A percentile compares a stretch with the other conserved stretches of the same genome.
These are phyloP conservation scores for Mastomys coucha DNA, from an alignment of 2,113 vertebrate genomes.

Conservation along the genomic window DNA sequence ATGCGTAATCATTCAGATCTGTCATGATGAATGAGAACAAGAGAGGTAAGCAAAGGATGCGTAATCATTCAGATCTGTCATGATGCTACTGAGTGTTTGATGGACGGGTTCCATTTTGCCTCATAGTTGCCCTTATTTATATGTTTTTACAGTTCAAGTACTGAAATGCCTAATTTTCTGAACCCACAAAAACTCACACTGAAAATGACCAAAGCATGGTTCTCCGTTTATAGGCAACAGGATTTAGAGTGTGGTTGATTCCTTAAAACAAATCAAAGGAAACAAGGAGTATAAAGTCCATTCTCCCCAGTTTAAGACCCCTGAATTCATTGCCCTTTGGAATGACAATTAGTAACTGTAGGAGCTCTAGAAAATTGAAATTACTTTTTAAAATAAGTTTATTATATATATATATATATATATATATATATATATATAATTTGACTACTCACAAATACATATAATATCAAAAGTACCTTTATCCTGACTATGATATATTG, in stretches of 20 bases:
- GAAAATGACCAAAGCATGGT: conserved; percentile 27
- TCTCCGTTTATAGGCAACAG: not conserved
- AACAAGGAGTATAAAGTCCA: conserved; percentile 21
- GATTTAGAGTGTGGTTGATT: not conserved
- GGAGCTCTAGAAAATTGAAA: conserved; percentile 51
- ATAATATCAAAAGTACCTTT: conserved; percentile 27
- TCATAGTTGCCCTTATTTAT: conserved; percentile 29
- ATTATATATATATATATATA: not conserved
- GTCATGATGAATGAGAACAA: conserved; percentile 39
- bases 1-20: conserved; percentile 41
- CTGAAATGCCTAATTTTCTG: conserved; percentile 59
- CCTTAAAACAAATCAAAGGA: conserved; percentile 32
- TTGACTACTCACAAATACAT: conserved; percentile 22
- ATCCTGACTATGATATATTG: not conserved
- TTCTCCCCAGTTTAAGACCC: not conserved
- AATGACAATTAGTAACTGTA: conserved; percentile 10
- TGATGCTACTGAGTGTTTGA: conserved; percentile 32
- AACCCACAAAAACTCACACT: not conserved
- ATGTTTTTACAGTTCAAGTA: conserved; percentile 4
- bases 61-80: conserved; percentile 37
- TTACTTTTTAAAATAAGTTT: not conserved
- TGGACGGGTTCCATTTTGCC: conserved; percentile 55
- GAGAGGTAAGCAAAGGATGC: conserved; percentile 13
- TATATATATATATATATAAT: not conserved
- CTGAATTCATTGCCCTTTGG: conserved; percentile 36